Evolutionary conservation across 2,888 invertebrate genomes (phyloP).

Genomic region (Harpalus rufipes): DNA sequence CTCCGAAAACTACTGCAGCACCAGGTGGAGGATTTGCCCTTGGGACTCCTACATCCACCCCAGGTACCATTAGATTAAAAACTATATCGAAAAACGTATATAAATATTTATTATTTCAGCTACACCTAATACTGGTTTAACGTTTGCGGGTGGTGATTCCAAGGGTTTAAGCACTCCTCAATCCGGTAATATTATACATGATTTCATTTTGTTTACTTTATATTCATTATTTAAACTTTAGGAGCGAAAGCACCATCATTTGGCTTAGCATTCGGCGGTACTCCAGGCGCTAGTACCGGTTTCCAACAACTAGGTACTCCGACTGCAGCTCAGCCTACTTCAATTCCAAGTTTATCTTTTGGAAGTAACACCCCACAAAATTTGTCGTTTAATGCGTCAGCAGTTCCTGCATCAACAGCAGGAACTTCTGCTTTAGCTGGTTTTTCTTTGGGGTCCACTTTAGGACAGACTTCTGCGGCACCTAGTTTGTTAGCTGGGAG

Average conservation of each 20-base stretch:
- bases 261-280: conserved; percentile 71
- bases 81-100: background rate
- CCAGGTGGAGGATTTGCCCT: conserved; percentile 73
- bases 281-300: conserved; percentile 69
- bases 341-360: conserved; percentile 47
- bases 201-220: conserved; percentile 3
- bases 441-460: conserved; percentile 69
- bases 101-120: conserved; percentile 17
- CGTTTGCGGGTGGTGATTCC: conserved; percentile 63
- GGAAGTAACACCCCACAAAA: conserved; percentile 38
- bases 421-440: conserved; percentile 62
- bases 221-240: conserved; percentile 72
- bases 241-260: conserved; percentile 71
- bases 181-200: conserved; percentile 63
- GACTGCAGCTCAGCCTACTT: conserved; percentile 50
- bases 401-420: conserved; percentile 63
- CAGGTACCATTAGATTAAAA: conserved; percentile 72
- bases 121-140: conserved; percentile 65
- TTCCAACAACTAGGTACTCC: conserved; percentile 59
- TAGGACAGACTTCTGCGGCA: conserved; percentile 57
- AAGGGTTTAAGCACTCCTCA: conserved; percentile 46
- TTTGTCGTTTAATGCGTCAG: conserved; percentile 33
- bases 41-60: conserved; percentile 73
- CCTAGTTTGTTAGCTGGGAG: conserved; percentile 62
- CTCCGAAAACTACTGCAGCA: conserved; percentile 70